Percentiles rank a stretch among this genome's conserved stretches.
These are phyloP conservation scores for Achatina immaculata DNA, from an alignment of 1,140 invertebrate genomes.

Conservation along the genomic window DNA sequence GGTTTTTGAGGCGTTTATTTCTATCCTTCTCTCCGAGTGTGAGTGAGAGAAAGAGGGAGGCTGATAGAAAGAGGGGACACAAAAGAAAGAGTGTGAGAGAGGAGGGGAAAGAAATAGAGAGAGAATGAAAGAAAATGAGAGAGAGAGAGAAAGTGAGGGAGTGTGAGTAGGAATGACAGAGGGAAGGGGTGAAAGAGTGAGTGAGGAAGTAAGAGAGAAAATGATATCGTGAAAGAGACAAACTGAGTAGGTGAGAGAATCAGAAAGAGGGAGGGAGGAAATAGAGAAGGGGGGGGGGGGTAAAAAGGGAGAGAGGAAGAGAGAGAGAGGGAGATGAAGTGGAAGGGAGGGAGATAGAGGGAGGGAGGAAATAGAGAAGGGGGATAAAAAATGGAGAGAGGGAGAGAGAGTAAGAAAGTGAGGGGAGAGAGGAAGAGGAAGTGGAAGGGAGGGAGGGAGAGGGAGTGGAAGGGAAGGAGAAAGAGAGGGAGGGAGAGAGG, in stretches of 20 bases:
- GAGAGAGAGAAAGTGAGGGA: background rate
- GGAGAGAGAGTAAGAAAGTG: background rate
- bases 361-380: background rate
- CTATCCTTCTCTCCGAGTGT: background rate
- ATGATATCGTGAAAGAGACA: background rate
- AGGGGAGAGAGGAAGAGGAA: background rate
- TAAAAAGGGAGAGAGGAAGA: slow-evolving; percentile 13
- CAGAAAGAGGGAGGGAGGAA: background rate
- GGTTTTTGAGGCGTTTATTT: too few species aligned
- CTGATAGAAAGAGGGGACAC: background rate
- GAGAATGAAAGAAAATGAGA: background rate
- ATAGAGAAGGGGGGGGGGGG: background rate
- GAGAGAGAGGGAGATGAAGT: slow-evolving; percentile 18
- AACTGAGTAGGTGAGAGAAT: background rate
- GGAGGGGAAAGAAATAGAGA: background rate
- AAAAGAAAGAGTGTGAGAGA: background rate
- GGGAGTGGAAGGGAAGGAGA: slow-evolving; percentile 19
- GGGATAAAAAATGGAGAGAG: background rate
- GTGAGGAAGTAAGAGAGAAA: slow-evolving; percentile 1
- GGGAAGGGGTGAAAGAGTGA: background rate
- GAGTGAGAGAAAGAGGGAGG: background rate
- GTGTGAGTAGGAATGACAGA: background rate
- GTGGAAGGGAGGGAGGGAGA: slow-evolving; percentile 16
- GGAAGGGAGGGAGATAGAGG: slow-evolving; percentile 19
- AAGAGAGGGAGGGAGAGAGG: slow-evolving; percentile 20